Evolutionary conservation across 2,113 vertebrate genomes (phyloP), one percentile per base, ranked within the genome.

Genomic region (Hassar affinis): DNA sequence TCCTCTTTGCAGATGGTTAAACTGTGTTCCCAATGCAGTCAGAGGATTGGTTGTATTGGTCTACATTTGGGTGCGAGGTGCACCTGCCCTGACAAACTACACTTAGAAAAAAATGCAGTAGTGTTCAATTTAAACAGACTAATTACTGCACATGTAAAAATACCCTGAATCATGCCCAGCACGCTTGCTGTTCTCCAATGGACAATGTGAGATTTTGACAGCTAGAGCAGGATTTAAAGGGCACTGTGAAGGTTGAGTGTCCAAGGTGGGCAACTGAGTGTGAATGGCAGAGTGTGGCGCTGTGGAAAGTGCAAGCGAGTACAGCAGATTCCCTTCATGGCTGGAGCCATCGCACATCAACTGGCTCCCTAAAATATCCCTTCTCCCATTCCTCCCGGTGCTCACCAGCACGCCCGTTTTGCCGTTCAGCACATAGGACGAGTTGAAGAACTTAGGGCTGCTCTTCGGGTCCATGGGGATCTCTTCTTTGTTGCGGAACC

Each of bases 351-450:
- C 82, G 59, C 92, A 89, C 92, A 92, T 94, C 92, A 93, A 93
- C 93, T 85, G 92, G 90, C 89, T 92, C 91, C 93, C 91, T 87
- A 92, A 94, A 94, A 95, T 94, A 95, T 91, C 93, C 90, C 90
- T 85, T 62, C 59, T 68, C 79, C 52, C 14, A 64, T 85, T 82
- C 86, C 71, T 45, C 85, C 74, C 72, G 18, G 76, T 80, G 91
- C 94, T 97, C 89, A 99, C 98, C 96, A 99, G 93, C 64, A 94
- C 96, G 88, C 98, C 98, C 14, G 95, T 94, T 68, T 93, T 88
- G 0, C 92, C 72, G 85, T 95, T 94, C 86, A 97, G 79, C 17
- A 87, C 91, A 88, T 98, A 99, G 0, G 97, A 96, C 30, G 97
- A 98, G 87, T 99, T 99, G 71, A 93, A 91, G 87, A 95, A 93